A percentile compares a stretch with the other conserved stretches of the same genome.
These are phyloP conservation scores for Phaedon cochleariae DNA, from an alignment of 2,888 invertebrate genomes.

Conservation along the genomic window DNA sequence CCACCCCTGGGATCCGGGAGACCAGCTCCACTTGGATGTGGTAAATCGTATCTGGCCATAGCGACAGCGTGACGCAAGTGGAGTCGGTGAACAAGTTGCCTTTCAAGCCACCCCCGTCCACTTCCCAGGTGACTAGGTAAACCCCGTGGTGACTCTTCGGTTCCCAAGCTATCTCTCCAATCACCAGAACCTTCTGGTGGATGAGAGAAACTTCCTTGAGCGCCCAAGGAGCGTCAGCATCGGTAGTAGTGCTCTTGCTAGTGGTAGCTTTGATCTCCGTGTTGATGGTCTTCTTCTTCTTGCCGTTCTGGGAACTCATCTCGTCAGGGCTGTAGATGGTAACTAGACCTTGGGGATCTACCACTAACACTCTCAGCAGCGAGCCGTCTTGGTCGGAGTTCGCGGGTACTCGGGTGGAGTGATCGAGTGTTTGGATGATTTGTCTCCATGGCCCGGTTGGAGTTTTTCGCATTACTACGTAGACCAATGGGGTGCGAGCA, in stretches of 20 bases:
- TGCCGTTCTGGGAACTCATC: constrained; percentile 62
- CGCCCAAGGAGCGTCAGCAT: constrained; percentile 68
- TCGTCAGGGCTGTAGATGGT: constrained; percentile 77
- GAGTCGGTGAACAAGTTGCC: constrained; percentile 85
- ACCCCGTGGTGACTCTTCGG: constrained; percentile 72
- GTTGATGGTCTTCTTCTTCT: constrained; percentile 62
- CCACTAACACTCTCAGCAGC: constrained; percentile 73
- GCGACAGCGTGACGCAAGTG: constrained; percentile 78
- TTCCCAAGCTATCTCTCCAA: constrained; percentile 79
- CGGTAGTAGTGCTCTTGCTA: constrained; percentile 63
- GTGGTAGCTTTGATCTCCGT: constrained; percentile 65
- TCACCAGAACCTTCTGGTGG: constrained; percentile 75
- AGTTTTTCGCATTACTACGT: constrained; percentile 75
- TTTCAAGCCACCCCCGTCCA: constrained; percentile 81
- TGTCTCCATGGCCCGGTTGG: constrained; percentile 72
- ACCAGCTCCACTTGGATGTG: constrained; percentile 80
- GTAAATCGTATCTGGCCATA: constrained; percentile 84
- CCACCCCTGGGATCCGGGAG: constrained; percentile 69
- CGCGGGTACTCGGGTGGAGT: constrained; percentile 71
- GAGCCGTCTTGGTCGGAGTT: constrained; percentile 69
- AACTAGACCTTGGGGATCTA: constrained; percentile 74
- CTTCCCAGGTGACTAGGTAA: constrained; percentile 85
- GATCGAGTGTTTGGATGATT: constrained; percentile 72
- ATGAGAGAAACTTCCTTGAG: constrained; percentile 75
- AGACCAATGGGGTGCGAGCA: constrained; percentile 69